Evolutionary conservation across 2,113 vertebrate species (phyloP).

Genomic region (Nyctibius bracteatus): DNA sequence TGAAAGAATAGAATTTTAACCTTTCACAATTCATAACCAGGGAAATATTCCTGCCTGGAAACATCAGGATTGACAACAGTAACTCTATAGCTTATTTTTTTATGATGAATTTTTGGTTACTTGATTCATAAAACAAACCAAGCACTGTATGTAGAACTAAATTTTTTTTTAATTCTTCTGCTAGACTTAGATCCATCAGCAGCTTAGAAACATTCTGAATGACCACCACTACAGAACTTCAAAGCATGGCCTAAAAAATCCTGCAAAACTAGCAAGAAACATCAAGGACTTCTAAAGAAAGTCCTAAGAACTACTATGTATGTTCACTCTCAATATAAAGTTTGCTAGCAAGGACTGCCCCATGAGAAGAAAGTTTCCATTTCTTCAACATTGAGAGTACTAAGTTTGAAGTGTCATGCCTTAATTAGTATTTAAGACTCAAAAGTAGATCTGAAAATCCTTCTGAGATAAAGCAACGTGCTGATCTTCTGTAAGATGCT

Average conservation of each 20-base stretch:
- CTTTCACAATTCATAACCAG: not conserved
- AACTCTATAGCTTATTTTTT: not conserved
- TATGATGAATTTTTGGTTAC: not conserved
- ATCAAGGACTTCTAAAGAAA: not conserved
- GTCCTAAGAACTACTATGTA: not conserved
- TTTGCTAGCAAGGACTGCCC: not conserved
- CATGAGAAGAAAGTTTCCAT: not conserved
- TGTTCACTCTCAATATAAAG: not conserved
- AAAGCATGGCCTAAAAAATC: not conserved
- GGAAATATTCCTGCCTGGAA: not conserved
- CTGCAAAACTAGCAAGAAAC: not conserved
- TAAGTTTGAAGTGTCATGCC: not conserved
- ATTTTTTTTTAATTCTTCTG: not conserved
- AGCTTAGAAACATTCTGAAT: not conserved
- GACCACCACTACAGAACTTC: not conserved
- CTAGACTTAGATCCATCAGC: not conserved
- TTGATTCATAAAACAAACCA: not conserved
- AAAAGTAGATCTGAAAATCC: not conserved
- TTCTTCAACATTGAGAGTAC: not conserved
- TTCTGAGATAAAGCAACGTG: not conserved
- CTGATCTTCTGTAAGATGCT: not conserved
- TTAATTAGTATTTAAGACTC: not conserved
- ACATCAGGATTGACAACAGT: not conserved
- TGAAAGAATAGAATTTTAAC: not conserved
- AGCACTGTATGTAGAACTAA: not conserved